Conservation (phyloP, 37 sponge, comb jelly and placozoan genomes). For the Dysidea cf. avara region DNA sequence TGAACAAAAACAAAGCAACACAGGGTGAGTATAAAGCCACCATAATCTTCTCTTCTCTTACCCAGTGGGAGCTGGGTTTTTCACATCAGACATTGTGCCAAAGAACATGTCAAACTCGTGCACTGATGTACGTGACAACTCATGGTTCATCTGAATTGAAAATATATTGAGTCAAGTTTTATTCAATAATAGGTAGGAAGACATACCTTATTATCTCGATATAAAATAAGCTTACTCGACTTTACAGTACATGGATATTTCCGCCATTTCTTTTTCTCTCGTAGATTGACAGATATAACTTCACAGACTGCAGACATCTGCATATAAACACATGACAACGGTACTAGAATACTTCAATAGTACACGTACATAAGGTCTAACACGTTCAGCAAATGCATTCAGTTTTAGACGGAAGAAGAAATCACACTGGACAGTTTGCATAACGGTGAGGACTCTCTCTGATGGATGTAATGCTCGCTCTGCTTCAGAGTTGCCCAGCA, state of each 20-base stretch:
- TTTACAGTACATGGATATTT: slow-evolving; percentile 66
- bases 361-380: slow-evolving; percentile 49
- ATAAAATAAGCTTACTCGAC: slow-evolving; percentile 42
- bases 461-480: slow-evolving; percentile 35
- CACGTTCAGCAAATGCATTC: slow-evolving; percentile 48
- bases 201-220: slow-evolving; percentile 74
- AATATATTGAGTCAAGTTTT: too few relatives aligned
- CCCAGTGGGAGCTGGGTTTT: slow-evolving; percentile 69
- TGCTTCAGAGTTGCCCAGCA: slow-evolving; percentile 69
- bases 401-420: slow-evolving; percentile 66
- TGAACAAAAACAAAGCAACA: not conserved
- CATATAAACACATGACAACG: not conserved
- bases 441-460: slow-evolving; percentile 66
- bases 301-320: slow-evolving; percentile 7
- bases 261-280: slow-evolving; percentile 78
- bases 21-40: not conserved
- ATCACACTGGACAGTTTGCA: slow-evolving; percentile 29
- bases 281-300: slow-evolving; percentile 16
- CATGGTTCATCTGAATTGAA: slow-evolving; percentile 29
- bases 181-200: too few relatives aligned
- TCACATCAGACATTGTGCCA: slow-evolving; percentile 63
- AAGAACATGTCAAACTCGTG: slow-evolving; percentile 64
- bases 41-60: not conserved
- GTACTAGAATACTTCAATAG: not conserved
- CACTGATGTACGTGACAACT: slow-evolving; percentile 30